Evolutionary conservation across 2,888 invertebrate genomes (phyloP), one percentile per base, ranked within the genome.

Genomic region (Noctua comes): DNA sequence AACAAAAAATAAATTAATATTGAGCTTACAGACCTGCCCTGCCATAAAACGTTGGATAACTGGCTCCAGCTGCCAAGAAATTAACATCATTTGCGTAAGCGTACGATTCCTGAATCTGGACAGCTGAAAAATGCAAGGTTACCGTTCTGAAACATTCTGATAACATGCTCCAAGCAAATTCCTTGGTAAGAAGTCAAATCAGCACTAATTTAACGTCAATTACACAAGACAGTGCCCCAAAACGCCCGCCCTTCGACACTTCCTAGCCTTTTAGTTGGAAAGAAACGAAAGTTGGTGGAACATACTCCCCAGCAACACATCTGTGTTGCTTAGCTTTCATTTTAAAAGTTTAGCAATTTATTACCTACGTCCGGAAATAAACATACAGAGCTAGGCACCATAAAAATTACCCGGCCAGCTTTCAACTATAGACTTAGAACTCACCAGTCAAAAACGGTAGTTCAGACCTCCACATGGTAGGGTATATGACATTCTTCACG

Each of bases 391-490:
- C n/a, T n/a, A n/a, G 62, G 27, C 21, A 54, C 54, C 24, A 54
- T 54, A 1, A 54, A 54, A 11, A 57, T 11, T 10, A 4, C 4
- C 11, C 11, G 18, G 27, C 10, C 18, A 43, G 18, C 18, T 43
- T 18, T 10, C 27, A 27, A 27, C 24, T 16, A 54, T 24, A 54
- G 57, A 57, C 57, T 7, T 6, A n/a, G 13, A 36, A 64, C 70
- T 71, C 88, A 97, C 97, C 98, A 86, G 98, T 98, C 73, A 98
- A 93, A 91, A 98, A 98, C 0, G 99, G 99, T 81, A 98, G 92
- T 90, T 98, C 98, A 0, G 98, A 98, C 89, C 98, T 98, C 99
- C 99, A 99, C 94, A 98, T 98, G 0, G 98, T 97, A 0, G 98
- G 97, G 88, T 97, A 98, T 1, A 98, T 93, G 18, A 98, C 93